Base-by-base conservation (phyloP, 2,888 invertebrate genomes). In the Agrochola litura region DNA sequence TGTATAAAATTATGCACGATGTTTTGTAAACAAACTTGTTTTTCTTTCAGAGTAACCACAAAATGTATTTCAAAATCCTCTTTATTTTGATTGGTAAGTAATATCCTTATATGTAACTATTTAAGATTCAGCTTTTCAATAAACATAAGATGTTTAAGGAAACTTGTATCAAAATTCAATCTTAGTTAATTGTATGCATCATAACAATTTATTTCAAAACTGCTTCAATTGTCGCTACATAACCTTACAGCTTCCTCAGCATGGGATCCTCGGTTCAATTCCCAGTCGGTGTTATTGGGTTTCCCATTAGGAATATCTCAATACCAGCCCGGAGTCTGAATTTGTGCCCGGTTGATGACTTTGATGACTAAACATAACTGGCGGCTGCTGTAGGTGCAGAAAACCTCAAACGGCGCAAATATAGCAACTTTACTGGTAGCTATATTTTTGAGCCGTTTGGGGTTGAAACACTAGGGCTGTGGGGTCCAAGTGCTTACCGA, bases 31-130 rank as follows among this genome's bases (percentile, higher is more conserved):
- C 6, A 16, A 52, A n/a, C 3, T n/a, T 52, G 2, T 75, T 66
- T 79, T 54, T 3, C 16, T 87, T 87, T 70, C 82, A 85, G 86
- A 74, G 46, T 37, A 22, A 14, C 58, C 46, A 41, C 58, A 46
- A 63, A 61, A 89, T 87, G 77, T 75, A 73, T 81, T 67, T 71
- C 2, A 83, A 43, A 75, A 72, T 86, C 68, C 86, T 77, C 19
- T 52, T 90, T 0, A 61, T 90, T 30, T 86, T 88, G 43, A 71
- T 88, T 65, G 89, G 89, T 90, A 80, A 90, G 89, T 91, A 43
- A 10, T 0, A 25, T 0, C 58, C 12, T 10, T 8, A 0, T 9
- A 19, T 9, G 19, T 56, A 8, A 41, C 10, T 19, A 58, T 41
- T 25, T 69, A 25, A 30, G 0, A 56, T 56, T n/a, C 37, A n/a